phyloP scores from a whole-genome alignment of 1,140 invertebrate genomes.

The Zaprionus lachaisei region DNA sequence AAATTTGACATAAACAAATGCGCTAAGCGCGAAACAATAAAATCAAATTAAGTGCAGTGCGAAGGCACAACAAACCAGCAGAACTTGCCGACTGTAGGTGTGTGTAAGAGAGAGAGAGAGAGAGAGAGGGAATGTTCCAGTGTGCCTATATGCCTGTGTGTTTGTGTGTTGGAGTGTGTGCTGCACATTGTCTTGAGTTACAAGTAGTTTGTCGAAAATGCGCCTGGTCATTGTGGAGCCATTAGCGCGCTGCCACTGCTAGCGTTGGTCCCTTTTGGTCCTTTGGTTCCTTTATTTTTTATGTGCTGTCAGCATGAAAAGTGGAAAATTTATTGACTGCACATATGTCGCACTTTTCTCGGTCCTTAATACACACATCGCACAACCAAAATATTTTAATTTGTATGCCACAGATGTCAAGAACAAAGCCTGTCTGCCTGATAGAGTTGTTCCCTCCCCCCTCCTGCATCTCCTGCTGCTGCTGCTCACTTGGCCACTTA shows the following conservation, averaged over 20 bases:
- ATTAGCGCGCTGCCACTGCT: constrained; percentile 56
- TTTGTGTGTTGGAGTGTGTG: constrained; percentile 9
- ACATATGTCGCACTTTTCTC: constrained; percentile 75
- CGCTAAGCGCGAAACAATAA: constrained; percentile 65
- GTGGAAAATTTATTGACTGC: constrained; percentile 81
- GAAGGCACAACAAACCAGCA: constrained; percentile 41
- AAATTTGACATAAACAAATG: constrained; percentile 72
- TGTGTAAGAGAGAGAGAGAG: constrained; percentile 2
- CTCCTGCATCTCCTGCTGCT: neutral
- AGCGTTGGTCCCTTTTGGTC: constrained; percentile 30
- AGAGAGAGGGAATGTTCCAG: neutral
- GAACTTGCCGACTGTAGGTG: neutral
- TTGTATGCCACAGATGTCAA: constrained; percentile 76
- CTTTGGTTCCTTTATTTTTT: constrained; percentile 37
- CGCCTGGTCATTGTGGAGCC: constrained; percentile 76
- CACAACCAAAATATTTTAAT: constrained; percentile 69
- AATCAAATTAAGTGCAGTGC: constrained; percentile 70
- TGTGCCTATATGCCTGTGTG: constrained; percentile 3
- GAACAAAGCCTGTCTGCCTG: constrained; percentile 17
- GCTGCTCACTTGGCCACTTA: constrained; percentile 59
- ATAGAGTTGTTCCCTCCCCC: constrained; percentile 54
- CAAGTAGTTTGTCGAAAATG: constrained; percentile 33
- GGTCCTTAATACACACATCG: constrained; percentile 37
- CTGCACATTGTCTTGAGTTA: constrained; percentile 1
- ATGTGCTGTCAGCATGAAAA: constrained; percentile 74